phyloP scores from a whole-genome alignment of 2,113 vertebrate genomes.

The Siniperca chuatsi region DNA sequence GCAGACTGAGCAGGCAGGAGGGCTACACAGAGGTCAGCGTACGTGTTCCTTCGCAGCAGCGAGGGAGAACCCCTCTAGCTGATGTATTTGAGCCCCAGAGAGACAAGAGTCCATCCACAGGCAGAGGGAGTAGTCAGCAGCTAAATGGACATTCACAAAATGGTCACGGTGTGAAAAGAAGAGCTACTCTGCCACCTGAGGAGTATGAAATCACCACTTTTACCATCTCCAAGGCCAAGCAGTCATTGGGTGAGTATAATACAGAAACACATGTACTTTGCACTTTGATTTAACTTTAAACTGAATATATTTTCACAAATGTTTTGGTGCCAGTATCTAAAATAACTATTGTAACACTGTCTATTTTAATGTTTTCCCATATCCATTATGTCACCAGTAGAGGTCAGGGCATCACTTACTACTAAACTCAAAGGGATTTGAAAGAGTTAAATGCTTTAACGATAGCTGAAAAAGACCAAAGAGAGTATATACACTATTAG shows the following conservation, averaged over 20 bases:
- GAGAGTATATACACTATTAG: background rate
- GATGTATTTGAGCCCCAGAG: constrained; percentile 76
- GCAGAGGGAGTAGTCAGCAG: constrained; percentile 38
- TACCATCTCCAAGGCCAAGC: constrained; percentile 92
- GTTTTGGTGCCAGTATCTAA: too few species aligned
- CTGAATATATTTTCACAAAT: background rate
- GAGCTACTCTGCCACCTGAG: constrained; percentile 45
- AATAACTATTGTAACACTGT: background rate
- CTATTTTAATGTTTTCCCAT: background rate
- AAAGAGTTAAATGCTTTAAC: constrained; percentile 7
- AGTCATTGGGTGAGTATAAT: constrained; percentile 89
- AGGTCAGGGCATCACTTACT: constrained; percentile 65
- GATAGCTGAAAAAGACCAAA: constrained; percentile 1
- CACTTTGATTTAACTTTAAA: background rate
- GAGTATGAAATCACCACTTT: constrained; percentile 87
- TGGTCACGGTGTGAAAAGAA: constrained; percentile 46
- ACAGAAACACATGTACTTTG: background rate
- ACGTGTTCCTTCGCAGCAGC: constrained; percentile 71
- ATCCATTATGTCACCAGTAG: constrained; percentile 69
- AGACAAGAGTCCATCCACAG: constrained; percentile 46
- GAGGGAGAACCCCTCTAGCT: constrained; percentile 78
- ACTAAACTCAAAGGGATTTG: constrained; percentile 24
- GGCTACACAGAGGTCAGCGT: constrained; percentile 82
- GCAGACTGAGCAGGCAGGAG: constrained; percentile 57
- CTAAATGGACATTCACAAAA: constrained; percentile 55